phyloP scores from a whole-genome alignment of 2,797 vertebrate genomes.

The Diplodus sargus region DNA sequence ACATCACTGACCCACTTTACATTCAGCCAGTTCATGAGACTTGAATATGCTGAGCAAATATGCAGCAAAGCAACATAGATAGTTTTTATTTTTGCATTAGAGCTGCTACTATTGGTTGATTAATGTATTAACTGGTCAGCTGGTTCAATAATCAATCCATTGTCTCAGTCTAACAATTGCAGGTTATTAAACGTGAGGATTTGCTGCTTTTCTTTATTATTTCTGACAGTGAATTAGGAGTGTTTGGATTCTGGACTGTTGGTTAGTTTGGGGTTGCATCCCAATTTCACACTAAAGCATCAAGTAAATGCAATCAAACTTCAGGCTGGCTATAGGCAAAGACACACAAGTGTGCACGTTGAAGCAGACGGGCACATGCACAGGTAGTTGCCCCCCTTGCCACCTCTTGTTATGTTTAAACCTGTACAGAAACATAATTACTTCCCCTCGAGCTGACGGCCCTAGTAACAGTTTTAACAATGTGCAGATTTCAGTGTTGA shows the following conservation, averaged over 20 bases:
- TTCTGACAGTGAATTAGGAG: too few species aligned
- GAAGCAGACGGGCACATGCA: neutral
- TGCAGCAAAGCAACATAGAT: neutral
- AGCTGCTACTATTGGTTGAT: too few species aligned
- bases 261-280: too few species aligned
- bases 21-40: constrained; percentile 7
- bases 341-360: too few species aligned
- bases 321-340: neutral
- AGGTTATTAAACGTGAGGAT: too few species aligned
- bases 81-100: constrained; percentile 3
- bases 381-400: neutral
- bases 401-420: constrained; percentile 16
- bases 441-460: constrained; percentile 39
- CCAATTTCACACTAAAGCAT: neutral
- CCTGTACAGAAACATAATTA: constrained; percentile 10
- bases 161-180: too few species aligned
- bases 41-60: constrained; percentile 14
- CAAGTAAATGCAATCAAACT: neutral
- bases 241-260: too few species aligned
- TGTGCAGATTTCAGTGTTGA: constrained; percentile 59
- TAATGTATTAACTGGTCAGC: too few species aligned
- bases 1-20: constrained; percentile 36
- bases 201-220: too few species aligned
- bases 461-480: constrained; percentile 63
- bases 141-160: too few species aligned